Percentiles rank a stretch among this genome's conserved stretches.
These are phyloP conservation scores for Helostoma temminkii DNA, from an alignment of 2,797 vertebrate species.

Conservation along the genomic window DNA sequence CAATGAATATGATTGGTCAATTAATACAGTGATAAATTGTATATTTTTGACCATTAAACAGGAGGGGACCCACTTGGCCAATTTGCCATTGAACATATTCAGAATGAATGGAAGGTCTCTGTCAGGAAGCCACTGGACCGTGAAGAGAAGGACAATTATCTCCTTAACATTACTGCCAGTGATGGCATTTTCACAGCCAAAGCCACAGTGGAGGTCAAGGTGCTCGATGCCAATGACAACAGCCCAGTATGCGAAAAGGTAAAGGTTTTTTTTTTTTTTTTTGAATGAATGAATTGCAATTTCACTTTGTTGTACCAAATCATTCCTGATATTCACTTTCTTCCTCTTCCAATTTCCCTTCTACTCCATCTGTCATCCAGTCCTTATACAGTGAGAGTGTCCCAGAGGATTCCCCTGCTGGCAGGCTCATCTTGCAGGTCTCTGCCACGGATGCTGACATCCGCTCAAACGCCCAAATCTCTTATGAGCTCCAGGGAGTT, in stretches of 20 bases:
- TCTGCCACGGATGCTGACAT: conserved; percentile 95
- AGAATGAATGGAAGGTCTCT: conserved; percentile 98
- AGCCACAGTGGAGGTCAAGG: conserved; percentile 97
- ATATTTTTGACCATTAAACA: conserved; percentile 69
- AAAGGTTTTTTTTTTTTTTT: conserved; percentile 25
- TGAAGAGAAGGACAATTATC: conserved; percentile 95
- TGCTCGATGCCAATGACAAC: conserved; percentile 98
- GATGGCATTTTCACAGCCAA: conserved; percentile 95
- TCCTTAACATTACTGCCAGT: conserved; percentile 96
- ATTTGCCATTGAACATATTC: conserved; percentile 93
- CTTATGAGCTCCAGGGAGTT: conserved; percentile 90
- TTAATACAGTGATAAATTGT: conserved; percentile 29
- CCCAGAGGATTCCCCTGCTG: conserved; percentile 91
- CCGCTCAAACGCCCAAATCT: conserved; percentile 95
- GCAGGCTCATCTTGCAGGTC: conserved; percentile 92
- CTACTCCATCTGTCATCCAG: conserved; percentile 73
- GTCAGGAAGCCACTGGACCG: conserved; percentile 95
- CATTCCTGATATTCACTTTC: background rate
- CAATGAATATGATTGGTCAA: conserved; percentile 3
- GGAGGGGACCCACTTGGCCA: conserved; percentile 96
- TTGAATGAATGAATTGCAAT: conserved; percentile 1
- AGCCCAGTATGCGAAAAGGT: conserved; percentile 97
- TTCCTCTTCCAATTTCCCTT: conserved; percentile 4
- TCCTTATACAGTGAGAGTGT: conserved; percentile 89
- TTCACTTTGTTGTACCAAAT: conserved; percentile 4